Evolutionary conservation across 2,797 vertebrate species (phyloP).

Genomic region (Gephyroberyx darwinii): DNA sequence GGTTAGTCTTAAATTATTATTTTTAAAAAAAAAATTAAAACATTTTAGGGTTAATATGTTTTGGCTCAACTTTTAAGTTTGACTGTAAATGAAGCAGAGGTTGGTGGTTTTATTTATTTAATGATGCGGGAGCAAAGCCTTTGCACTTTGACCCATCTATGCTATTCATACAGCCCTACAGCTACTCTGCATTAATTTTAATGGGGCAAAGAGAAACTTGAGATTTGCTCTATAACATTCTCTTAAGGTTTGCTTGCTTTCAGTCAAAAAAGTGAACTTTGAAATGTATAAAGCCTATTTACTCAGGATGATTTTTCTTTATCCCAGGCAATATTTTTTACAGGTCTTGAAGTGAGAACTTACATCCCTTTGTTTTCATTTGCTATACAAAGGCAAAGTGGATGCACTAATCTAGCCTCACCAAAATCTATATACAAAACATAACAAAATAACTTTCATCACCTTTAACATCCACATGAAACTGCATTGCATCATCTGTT

Average conservation of each 20-base stretch:
- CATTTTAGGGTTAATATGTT: background rate
- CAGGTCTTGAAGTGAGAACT: background rate
- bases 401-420: background rate
- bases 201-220: background rate
- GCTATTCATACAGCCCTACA: background rate
- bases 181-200: background rate
- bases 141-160: background rate
- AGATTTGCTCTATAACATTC: too few species aligned
- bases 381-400: background rate
- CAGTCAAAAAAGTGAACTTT: too few species aligned
- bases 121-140: background rate
- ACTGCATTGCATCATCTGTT: constrained; percentile 73
- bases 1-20: background rate
- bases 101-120: background rate
- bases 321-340: too few species aligned
- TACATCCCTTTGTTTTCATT: background rate
- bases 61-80: background rate
- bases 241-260: too few species aligned
- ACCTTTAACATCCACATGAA: constrained; percentile 87
- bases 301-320: too few species aligned
- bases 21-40: too few species aligned
- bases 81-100: background rate
- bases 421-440: constrained; percentile 6
- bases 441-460: constrained; percentile 63
- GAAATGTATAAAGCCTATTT: too few species aligned